Base-by-base conservation (phyloP, 2,113 vertebrate species). In the Rhineura floridana region DNA sequence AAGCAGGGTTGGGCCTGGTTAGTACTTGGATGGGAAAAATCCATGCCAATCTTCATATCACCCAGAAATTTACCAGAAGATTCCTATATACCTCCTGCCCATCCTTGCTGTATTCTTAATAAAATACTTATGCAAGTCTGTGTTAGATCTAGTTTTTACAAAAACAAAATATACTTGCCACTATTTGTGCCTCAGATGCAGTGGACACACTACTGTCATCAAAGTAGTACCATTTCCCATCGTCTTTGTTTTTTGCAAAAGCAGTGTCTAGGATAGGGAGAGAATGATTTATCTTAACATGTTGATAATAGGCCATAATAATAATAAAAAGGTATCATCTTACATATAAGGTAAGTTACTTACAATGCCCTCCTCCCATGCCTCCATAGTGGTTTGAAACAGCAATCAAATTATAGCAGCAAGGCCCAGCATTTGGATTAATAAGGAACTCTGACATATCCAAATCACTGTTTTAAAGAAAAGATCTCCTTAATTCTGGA, bases 381-480 rank as follows among this genome's bases (percentile, higher is more conserved):
- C 99, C 99, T 93, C 99, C 99, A 42, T 99, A 99, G 96, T 99
- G 99, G 97, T 99, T 99, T 92, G 99, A 99, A n/a, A 99, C 98
- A 70, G 99, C 99, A 80, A 99, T 99, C 95, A 99, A 97, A 94
- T 99, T 98, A 87, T 99, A 99, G 94, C 96, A 97, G 94, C 98
- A 99, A 59, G 98, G 98, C 82, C 98, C 99, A 55, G 98, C 97
- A 87, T 99, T 98, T 93, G 99, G 98, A 96, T 99, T 99, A 96
- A 99, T 99, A 79, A 99, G 97, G 96, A 99, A 99, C 96, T 99
- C 98, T 0, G 98, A 99, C 98, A 99, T 99, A 96, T 99, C 99
- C 97, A 99, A 97, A 94, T 99, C 98, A 87, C 98, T 99, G 94
- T 97, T 96, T 87, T 67, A 89, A 94, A 94, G 91, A 93, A 90